Conservation (phyloP, 1,140 invertebrate genomes). For the Drepana arcuata region DNA sequence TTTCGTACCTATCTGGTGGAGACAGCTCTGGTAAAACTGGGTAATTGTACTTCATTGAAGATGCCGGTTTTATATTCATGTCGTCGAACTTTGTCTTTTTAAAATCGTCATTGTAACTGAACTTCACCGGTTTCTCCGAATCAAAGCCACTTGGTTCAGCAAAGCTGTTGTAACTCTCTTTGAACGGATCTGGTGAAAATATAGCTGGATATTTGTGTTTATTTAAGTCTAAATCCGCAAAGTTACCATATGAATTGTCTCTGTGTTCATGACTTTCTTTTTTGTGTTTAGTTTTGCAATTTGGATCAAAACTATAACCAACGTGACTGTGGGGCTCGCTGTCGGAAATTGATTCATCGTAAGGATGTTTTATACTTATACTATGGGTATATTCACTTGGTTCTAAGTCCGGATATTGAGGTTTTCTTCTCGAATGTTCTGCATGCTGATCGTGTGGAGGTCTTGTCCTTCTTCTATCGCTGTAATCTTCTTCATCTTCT, state of each 20-base stretch:
- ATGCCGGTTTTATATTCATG: slow-evolving; percentile 31
- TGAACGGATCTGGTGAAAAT: slow-evolving; percentile 24
- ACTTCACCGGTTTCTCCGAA: slow-evolving; percentile 31
- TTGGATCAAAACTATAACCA: slow-evolving; percentile 41
- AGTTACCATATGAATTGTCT: slow-evolving; percentile 30
- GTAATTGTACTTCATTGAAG: slow-evolving; percentile 34
- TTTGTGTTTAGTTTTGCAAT: slow-evolving; percentile 54
- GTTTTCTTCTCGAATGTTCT: slow-evolving; percentile 25
- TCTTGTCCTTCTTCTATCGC: slow-evolving; percentile 13
- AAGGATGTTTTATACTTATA: slow-evolving; percentile 49
- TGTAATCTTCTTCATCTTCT: slow-evolving; percentile 42
- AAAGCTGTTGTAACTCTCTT: slow-evolving; percentile 41
- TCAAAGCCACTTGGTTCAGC: slow-evolving; percentile 34
- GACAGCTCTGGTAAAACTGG: slow-evolving; percentile 32
- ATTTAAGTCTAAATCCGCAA: slow-evolving; percentile 33
- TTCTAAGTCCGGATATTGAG: slow-evolving; percentile 43
- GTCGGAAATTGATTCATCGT: slow-evolving; percentile 31
- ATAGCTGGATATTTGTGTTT: slow-evolving; percentile 44
- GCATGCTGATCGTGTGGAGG: slow-evolving; percentile 10
- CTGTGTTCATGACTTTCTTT: slow-evolving; percentile 23
- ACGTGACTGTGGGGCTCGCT: slow-evolving; percentile 40
- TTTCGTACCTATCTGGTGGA: slow-evolving; percentile 31
- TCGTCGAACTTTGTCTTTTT: slow-evolving; percentile 31
- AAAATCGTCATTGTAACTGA: slow-evolving; percentile 23
- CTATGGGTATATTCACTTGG: slow-evolving; percentile 52